Conservation (phyloP, 2,113 vertebrate species). For the Aptenodytes forsteri region DNA sequence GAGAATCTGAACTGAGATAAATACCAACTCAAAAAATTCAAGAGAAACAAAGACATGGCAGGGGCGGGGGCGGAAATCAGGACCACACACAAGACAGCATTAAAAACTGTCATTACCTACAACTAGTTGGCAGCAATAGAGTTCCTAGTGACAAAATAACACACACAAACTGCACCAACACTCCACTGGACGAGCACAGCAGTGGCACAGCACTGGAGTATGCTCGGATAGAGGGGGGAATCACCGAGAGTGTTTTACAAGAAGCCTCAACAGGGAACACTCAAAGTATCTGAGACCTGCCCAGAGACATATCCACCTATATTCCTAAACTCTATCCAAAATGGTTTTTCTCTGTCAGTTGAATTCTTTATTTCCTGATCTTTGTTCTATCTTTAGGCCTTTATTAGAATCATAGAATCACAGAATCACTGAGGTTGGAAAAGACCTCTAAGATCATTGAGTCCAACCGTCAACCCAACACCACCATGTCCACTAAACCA, state of each 20-base stretch:
- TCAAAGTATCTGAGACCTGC: not conserved
- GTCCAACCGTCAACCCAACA: too few relatives aligned
- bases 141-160: not conserved
- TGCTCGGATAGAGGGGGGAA: rapidly evolving
- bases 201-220: not conserved
- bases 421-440: too few relatives aligned
- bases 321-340: not conserved
- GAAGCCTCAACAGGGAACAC: not conserved
- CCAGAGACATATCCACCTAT: not conserved
- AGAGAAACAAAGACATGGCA: not conserved
- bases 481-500: too few relatives aligned
- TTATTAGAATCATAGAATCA: not conserved
- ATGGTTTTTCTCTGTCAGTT: not conserved
- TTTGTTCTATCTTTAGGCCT: not conserved
- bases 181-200: not conserved
- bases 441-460: too few relatives aligned
- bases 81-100: not conserved
- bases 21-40: not conserved
- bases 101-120: not conserved
- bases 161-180: not conserved
- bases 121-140: not conserved
- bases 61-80: not conserved
- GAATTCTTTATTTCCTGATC: not conserved
- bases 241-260: not conserved
- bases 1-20: not conserved